phyloP scores from a whole-genome alignment of 2,113 vertebrate species.

The Holacanthus passer region DNA sequence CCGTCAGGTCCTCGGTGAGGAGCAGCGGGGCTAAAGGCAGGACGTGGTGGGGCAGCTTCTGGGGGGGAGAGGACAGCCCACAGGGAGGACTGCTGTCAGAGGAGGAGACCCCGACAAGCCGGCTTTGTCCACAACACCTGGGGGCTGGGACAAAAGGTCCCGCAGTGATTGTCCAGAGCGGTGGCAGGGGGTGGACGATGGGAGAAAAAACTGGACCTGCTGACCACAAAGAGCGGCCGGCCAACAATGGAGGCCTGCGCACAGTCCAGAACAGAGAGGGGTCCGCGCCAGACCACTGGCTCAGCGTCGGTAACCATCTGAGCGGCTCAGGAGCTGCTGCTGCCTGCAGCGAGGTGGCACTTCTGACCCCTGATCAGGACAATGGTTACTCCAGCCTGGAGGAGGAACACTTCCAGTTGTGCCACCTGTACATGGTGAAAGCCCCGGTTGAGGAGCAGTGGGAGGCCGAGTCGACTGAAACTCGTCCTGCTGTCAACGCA shows the following conservation, averaged over 20 bases:
- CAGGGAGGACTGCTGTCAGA: constrained; percentile 32
- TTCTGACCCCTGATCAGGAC: constrained; percentile 87
- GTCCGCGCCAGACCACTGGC: constrained; percentile 25
- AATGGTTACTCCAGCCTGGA: constrained; percentile 93
- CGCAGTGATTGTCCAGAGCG: constrained; percentile 52
- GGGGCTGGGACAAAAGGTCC: constrained; percentile 39
- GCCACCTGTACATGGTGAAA: constrained; percentile 39
- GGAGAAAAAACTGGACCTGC: constrained; percentile 77
- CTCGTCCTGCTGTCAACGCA: fast-evolving
- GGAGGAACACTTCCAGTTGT: constrained; percentile 84
- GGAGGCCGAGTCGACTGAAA: neutral
- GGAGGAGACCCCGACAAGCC: constrained; percentile 10
- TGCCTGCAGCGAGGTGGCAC: constrained; percentile 57
- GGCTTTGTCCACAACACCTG: constrained; percentile 52
- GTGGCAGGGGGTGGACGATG: constrained; percentile 35
- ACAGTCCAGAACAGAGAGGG: constrained; percentile 51
- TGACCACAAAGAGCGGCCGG: constrained; percentile 61
- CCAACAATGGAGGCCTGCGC: constrained; percentile 57
- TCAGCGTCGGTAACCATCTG: constrained; percentile 3
- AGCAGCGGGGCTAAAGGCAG: neutral
- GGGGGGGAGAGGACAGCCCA: constrained; percentile 44
- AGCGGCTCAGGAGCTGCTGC: constrained; percentile 41
- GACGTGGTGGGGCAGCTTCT: constrained; percentile 71
- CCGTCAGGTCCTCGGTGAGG: neutral
- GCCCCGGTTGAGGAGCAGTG: neutral